These are phyloP conservation scores for Acromyrmex echinatior DNA, from an alignment of 1,140 invertebrate genomes.

Conservation along the genomic window DNA sequence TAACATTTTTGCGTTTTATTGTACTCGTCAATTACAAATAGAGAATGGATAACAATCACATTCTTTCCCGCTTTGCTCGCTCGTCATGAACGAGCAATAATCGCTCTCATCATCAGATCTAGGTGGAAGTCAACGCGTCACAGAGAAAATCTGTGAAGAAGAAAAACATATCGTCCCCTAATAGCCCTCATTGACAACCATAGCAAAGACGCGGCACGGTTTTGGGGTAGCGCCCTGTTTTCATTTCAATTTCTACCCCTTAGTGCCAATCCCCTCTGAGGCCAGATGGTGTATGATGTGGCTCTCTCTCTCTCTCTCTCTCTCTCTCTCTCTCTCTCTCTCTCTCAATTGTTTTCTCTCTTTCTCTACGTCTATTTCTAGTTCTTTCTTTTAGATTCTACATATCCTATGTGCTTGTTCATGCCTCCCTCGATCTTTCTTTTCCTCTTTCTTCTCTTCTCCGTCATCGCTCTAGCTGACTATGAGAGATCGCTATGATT, in stretches of 20 bases:
- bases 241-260: slow-evolving; percentile 86
- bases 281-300: slow-evolving; percentile 84
- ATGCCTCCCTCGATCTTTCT: slow-evolving; percentile 33
- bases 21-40: neutral
- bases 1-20: neutral
- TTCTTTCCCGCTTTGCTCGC: neutral
- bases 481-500: slow-evolving; percentile 84
- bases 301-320: neutral
- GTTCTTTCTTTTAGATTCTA: neutral
- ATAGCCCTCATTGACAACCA: slow-evolving; percentile 87
- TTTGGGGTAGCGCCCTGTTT: slow-evolving; percentile 80
- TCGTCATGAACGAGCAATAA: slow-evolving; percentile 48
- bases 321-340: neutral
- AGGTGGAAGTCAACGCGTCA: slow-evolving; percentile 67
- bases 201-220: slow-evolving; percentile 75
- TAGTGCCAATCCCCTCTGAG: slow-evolving; percentile 64
- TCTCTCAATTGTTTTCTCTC: neutral
- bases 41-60: neutral
- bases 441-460: neutral
- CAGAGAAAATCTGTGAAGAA: slow-evolving; percentile 82
- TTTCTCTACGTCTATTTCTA: neutral
- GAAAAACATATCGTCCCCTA: slow-evolving; percentile 87
- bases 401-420: slow-evolving; percentile 20
- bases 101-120: slow-evolving; percentile 44
- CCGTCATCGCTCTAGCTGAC: slow-evolving; percentile 39